phyloP scores from a whole-genome alignment of 2,888 invertebrate species.

The Leptopilina syphax region DNA sequence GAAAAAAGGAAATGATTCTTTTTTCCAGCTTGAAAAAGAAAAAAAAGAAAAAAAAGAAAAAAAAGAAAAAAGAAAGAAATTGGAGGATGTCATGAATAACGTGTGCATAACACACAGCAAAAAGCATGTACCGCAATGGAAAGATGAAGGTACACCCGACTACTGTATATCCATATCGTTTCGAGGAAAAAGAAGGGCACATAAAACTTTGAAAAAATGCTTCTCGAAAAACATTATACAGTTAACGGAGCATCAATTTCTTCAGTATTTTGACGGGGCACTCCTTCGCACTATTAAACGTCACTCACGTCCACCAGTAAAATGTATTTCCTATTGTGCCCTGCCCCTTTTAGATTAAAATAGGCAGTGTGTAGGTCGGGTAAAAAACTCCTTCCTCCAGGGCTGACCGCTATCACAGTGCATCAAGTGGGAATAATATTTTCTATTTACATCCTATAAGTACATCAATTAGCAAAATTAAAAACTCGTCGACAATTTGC shows the following conservation, averaged over 20 bases:
- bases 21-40: too few relatives aligned
- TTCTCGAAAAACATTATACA: conserved; percentile 19
- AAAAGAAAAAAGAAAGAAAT: too few relatives aligned
- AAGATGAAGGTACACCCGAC: too few relatives aligned
- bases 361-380: conserved; percentile 26
- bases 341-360: conserved; percentile 36
- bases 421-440: conserved; percentile 14
- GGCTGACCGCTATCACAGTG: conserved; percentile 25
- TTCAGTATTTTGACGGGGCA: conserved; percentile 35
- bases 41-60: too few relatives aligned
- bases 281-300: conserved; percentile 39
- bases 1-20: too few relatives aligned
- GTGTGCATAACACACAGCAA: too few relatives aligned
- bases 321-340: conserved; percentile 40
- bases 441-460: background rate
- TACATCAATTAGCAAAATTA: conserved; percentile 24
- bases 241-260: conserved; percentile 32
- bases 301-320: conserved; percentile 36
- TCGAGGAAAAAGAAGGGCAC: background rate
- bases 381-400: conserved; percentile 21
- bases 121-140: too few relatives aligned
- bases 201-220: background rate
- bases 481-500: conserved; percentile 4
- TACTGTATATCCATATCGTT: background rate
- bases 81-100: too few relatives aligned